Conservation (phyloP, 1,140 invertebrate genomes). For the Rhysida immarginata region DNA sequence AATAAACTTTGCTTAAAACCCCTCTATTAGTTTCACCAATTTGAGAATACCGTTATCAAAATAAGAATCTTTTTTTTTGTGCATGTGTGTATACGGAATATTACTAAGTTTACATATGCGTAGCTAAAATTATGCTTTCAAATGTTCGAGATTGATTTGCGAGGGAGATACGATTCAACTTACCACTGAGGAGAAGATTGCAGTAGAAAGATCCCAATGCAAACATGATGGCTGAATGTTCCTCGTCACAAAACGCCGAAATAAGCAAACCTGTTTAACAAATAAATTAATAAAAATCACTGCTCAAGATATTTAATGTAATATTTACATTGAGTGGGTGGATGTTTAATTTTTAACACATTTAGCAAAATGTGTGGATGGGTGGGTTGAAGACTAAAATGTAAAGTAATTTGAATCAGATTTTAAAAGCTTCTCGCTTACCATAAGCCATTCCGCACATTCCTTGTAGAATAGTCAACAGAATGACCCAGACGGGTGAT, state of each 20-base stretch:
- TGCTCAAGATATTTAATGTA: too few species aligned
- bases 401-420: too few species aligned
- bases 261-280: conserved; percentile 36
- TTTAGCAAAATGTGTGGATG: too few species aligned
- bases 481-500: conserved; percentile 51
- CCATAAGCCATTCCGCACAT: conserved; percentile 87
- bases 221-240: conserved; percentile 80
- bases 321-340: too few species aligned
- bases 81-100: neutral
- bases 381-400: too few species aligned
- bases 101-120: neutral
- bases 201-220: conserved; percentile 86
- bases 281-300: too few species aligned
- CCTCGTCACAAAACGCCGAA: conserved; percentile 69
- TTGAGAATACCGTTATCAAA: neutral
- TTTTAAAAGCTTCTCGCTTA: conserved; percentile 29
- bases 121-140: neutral
- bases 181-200: conserved; percentile 76
- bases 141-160: too few species aligned
- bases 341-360: too few species aligned
- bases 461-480: conserved; percentile 57
- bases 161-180: conserved; percentile 23
- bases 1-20: neutral
- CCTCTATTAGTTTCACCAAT: neutral
- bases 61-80: neutral